A percentile compares a stretch with the other conserved stretches of the same genome.
These are phyloP conservation scores for Ligdia adustata DNA, from an alignment of 2,888 invertebrate genomes.

Conservation along the genomic window DNA sequence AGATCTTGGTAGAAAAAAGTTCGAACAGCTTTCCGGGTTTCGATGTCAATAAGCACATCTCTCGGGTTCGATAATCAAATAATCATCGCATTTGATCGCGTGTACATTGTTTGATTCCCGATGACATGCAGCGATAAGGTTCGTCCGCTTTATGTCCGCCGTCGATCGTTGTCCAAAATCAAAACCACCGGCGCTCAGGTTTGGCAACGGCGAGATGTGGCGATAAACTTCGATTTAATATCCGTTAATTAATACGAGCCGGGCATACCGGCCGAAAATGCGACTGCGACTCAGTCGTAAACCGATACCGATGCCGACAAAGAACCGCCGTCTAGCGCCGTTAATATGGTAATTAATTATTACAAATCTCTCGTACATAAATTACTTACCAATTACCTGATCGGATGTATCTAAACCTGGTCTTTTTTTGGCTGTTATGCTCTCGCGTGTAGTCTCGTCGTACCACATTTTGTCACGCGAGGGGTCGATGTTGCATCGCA, in stretches of 20 bases:
- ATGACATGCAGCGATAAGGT: conserved; percentile 77
- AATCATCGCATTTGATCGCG: conserved; percentile 74
- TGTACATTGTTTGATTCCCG: conserved; percentile 77
- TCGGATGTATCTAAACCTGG: conserved; percentile 47
- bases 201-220: conserved; percentile 80
- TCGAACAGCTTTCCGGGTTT: conserved; percentile 45
- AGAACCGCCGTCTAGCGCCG: conserved; percentile 71
- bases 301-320: conserved; percentile 76
- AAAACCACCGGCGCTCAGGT: conserved; percentile 74
- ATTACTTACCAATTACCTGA: conserved; percentile 69
- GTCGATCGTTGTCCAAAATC: conserved; percentile 62
- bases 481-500: conserved; percentile 48
- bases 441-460: conserved; percentile 41
- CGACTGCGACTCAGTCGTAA: conserved; percentile 76
- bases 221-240: conserved; percentile 82
- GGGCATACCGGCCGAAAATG: conserved; percentile 75
- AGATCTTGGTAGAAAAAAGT: conserved; percentile 41
- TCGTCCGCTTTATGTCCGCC: conserved; percentile 59
- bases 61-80: conserved; percentile 67
- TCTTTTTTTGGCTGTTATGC: conserved; percentile 23
- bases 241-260: conserved; percentile 82
- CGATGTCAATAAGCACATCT: conserved; percentile 45
- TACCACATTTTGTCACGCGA: conserved; percentile 65
- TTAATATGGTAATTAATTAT: conserved; percentile 82
- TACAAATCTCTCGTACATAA: conserved; percentile 73